Evolutionary conservation across 2,797 vertebrate genomes (phyloP).

Genomic region (Gephyroberyx darwinii): DNA sequence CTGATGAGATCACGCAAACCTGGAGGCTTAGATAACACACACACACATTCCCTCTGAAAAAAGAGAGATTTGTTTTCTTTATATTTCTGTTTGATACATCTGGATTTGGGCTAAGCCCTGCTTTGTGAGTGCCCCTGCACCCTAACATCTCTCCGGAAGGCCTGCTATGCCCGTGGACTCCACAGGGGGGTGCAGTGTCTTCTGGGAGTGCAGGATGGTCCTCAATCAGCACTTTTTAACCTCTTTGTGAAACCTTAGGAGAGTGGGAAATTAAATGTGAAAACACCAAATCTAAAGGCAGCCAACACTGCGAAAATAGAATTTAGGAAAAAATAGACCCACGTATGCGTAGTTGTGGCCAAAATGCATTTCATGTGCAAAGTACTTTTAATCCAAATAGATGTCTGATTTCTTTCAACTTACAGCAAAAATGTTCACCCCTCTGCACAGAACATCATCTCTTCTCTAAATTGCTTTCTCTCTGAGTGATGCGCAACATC

Average conservation of each 20-base stretch:
- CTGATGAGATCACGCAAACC: constrained; percentile 68
- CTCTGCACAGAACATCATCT: constrained; percentile 21
- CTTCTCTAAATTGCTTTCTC: constrained; percentile 9
- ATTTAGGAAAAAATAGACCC: constrained; percentile 53
- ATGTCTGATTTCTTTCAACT: constrained; percentile 35
- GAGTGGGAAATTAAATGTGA: constrained; percentile 77
- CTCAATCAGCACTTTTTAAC: constrained; percentile 68
- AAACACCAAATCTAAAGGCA: constrained; percentile 66
- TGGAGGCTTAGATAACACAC: constrained; percentile 65
- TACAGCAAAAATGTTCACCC: constrained; percentile 27
- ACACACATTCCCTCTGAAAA: constrained; percentile 43
- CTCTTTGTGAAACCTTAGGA: constrained; percentile 73
- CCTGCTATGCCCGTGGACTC: constrained; percentile 53
- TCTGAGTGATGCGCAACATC: constrained; percentile 6
- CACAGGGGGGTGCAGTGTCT: constrained; percentile 75
- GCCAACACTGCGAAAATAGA: constrained; percentile 52
- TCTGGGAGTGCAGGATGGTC: constrained; percentile 49
- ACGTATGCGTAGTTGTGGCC: constrained; percentile 61
- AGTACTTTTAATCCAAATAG: not conserved
- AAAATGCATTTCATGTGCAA: constrained; percentile 53
- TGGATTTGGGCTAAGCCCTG: constrained; percentile 56
- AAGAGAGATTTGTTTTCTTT: constrained; percentile 60
- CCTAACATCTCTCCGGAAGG: constrained; percentile 20
- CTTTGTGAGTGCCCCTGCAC: constrained; percentile 39
- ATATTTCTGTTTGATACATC: constrained; percentile 63